Evolutionary conservation across 1,140 invertebrate species (phyloP).

Genomic region (Probaryconus sp.): DNA sequence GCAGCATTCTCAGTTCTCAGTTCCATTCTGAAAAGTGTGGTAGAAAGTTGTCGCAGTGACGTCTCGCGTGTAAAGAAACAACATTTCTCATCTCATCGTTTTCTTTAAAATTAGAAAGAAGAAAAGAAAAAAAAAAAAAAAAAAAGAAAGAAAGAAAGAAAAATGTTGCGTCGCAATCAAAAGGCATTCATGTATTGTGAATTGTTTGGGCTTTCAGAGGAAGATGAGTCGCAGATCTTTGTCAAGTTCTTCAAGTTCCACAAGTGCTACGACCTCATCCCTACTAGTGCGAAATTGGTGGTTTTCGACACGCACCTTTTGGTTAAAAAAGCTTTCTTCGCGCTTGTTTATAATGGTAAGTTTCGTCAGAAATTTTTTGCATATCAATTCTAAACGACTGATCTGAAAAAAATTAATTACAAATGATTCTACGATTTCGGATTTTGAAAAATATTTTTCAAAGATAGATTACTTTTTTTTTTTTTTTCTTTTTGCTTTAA

Average conservation of each 20-base stretch:
- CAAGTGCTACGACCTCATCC: conserved; percentile 99
- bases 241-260: conserved; percentile 99
- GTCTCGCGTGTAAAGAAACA: neutral
- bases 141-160: too few relatives aligned
- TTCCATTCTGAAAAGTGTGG: too few relatives aligned
- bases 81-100: too few relatives aligned
- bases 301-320: conserved; percentile 99
- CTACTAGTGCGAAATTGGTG: conserved; percentile 98
- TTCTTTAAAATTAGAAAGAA: too few relatives aligned
- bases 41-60: neutral
- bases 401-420: too few relatives aligned
- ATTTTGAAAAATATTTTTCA: too few relatives aligned
- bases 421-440: too few relatives aligned
- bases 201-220: conserved; percentile 87
- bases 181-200: conserved; percentile 72
- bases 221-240: conserved; percentile 97
- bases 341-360: conserved; percentile 97
- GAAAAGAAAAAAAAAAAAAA: too few relatives aligned
- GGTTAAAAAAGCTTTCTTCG: conserved; percentile 99
- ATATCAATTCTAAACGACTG: neutral
- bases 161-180: conserved; percentile 68
- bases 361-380: conserved; percentile 28
- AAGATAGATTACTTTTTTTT: too few relatives aligned
- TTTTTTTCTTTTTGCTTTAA: too few relatives aligned
- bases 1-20: too few relatives aligned